Percentiles rank a stretch among this genome's conserved stretches.
Evolutionary conservation across 1,140 invertebrate species (phyloP).

Genomic region (Antheraea pernyi): DNA sequence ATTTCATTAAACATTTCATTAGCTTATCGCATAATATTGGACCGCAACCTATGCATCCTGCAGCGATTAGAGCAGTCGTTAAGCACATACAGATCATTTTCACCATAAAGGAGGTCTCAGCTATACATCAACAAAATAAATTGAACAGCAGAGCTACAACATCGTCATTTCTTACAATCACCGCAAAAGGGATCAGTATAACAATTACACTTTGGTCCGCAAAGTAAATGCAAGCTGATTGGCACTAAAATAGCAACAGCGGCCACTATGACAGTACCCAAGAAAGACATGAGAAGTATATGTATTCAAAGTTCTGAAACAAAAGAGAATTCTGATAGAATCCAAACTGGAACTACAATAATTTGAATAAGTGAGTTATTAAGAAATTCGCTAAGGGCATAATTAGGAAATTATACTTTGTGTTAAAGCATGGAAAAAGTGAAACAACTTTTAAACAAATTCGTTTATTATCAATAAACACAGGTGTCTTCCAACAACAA

Average conservation of each 20-base stretch:
- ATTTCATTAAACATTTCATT: conserved; percentile 20
- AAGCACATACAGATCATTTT: conserved; percentile 48
- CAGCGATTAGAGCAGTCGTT: conserved; percentile 39
- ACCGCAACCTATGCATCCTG: conserved; percentile 35
- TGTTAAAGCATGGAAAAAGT: neutral
- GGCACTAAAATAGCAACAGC: neutral
- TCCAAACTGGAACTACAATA: neutral
- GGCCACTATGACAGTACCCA: neutral
- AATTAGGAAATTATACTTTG: neutral
- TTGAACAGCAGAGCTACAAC: neutral
- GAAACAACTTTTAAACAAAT: neutral
- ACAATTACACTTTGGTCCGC: neutral
- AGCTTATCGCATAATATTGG: conserved; percentile 40
- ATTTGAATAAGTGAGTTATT: neutral
- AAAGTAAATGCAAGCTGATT: neutral
- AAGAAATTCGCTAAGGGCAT: neutral
- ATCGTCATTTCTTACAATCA: neutral
- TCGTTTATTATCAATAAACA: neutral
- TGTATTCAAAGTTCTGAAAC: conserved; percentile 16
- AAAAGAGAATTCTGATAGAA: conserved; percentile 11
- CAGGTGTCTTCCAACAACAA: neutral
- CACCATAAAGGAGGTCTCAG: neutral
- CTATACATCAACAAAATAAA: neutral
- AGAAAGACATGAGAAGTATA: neutral
- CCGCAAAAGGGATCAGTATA: neutral